phyloP scores from a whole-genome alignment of 2,113 vertebrate species.

The Prinia subflava region DNA sequence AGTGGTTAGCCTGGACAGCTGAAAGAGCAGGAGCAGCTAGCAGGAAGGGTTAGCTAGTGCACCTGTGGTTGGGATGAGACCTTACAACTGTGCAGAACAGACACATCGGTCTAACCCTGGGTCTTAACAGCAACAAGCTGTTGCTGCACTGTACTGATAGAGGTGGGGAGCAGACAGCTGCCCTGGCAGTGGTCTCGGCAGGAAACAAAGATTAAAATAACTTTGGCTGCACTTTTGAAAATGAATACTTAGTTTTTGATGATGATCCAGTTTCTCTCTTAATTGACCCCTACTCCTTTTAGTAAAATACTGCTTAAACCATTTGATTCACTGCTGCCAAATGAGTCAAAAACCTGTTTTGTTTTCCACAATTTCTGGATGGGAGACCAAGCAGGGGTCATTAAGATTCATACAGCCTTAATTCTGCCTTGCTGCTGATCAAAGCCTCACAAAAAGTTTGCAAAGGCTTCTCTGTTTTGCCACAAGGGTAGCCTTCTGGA shows the following conservation, averaged over 20 bases:
- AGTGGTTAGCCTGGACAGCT: not conserved
- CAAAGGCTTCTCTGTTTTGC: not conserved
- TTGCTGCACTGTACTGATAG: not conserved
- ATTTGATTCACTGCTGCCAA: not conserved
- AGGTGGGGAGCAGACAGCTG: not conserved
- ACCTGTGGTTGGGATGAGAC: not conserved
- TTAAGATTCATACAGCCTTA: not conserved
- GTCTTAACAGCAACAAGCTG: not conserved
- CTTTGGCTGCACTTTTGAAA: conserved; percentile 17
- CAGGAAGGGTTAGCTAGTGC: not conserved
- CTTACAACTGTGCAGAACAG: not conserved
- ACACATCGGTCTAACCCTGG: not conserved
- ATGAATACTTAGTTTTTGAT: not conserved
- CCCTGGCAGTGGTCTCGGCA: not conserved
- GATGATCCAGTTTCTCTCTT: conserved; percentile 10
- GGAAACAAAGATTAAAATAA: conserved; percentile 2
- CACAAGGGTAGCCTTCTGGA: not conserved
- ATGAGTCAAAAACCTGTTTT: not conserved
- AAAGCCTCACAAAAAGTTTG: not conserved
- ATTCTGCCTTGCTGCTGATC: not conserved
- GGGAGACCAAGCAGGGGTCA: not conserved
- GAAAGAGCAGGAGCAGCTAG: not conserved
- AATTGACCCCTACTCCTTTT: not conserved
- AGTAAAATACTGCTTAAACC: not conserved
- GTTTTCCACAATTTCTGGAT: not conserved